A percentile compares a stretch with the other conserved stretches of the same genome.
Evolutionary conservation across 2,797 vertebrate genomes (phyloP).

Genomic region (Margarornis squamiger): DNA sequence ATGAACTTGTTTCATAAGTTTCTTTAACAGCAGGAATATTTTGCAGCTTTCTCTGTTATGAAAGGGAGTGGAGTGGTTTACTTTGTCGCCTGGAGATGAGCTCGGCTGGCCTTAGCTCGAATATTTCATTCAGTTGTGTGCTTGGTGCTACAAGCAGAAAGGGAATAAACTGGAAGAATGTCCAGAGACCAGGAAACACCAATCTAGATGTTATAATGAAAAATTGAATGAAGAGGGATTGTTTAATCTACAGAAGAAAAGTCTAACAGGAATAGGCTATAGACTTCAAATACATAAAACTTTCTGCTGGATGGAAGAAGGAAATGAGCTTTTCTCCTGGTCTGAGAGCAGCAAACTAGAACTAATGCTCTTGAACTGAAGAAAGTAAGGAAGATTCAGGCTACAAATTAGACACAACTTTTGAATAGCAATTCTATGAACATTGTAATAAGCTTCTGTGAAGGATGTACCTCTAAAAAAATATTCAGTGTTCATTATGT

Average conservation of each 20-base stretch:
- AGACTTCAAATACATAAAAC: background rate
- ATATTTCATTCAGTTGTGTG: background rate
- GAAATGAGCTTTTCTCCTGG: background rate
- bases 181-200: slow-evolving; percentile 1
- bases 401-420: background rate
- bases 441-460: background rate
- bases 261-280: background rate
- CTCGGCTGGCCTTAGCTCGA: background rate
- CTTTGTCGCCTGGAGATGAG: background rate
- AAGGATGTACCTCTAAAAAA: background rate
- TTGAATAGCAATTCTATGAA: background rate
- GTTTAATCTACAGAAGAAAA: slow-evolving; percentile 16
- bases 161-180: background rate
- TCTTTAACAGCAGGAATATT: background rate
- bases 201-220: background rate
- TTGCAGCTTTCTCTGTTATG: background rate
- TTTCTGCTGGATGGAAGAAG: background rate
- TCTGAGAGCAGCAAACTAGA: background rate
- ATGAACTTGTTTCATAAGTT: background rate
- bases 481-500: background rate
- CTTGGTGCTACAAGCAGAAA: background rate
- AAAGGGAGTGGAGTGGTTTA: background rate
- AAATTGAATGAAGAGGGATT: background rate
- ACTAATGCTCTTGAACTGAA: background rate
- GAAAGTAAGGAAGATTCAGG: background rate